phyloP scores from a whole-genome alignment of 1,140 invertebrate genomes.

The Drosophila persimilis region DNA sequence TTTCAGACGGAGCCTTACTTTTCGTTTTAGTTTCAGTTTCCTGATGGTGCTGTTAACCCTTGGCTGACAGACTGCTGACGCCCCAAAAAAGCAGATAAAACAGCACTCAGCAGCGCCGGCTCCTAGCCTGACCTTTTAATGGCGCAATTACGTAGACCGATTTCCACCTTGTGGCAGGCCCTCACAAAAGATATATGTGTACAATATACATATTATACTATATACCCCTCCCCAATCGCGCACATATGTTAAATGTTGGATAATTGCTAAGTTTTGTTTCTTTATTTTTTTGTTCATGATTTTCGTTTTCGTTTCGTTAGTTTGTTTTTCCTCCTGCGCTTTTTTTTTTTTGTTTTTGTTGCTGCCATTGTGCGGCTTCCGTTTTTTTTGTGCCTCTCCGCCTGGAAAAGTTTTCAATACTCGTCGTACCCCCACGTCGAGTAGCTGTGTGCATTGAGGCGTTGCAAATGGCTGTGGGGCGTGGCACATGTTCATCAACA shows the following conservation, averaged over 20 bases:
- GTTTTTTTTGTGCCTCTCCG: conserved; percentile 73
- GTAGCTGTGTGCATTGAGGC: conserved; percentile 75
- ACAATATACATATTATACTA: background rate
- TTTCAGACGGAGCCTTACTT: background rate
- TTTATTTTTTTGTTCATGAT: conserved; percentile 22
- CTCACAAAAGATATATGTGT: conserved; percentile 23
- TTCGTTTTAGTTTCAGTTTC: conserved; percentile 15
- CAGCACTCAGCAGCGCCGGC: conserved; percentile 1
- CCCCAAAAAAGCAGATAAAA: conserved; percentile 1
- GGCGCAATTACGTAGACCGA: conserved; percentile 44
- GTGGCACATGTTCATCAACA: conserved; percentile 75
- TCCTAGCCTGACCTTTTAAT: conserved; percentile 56
- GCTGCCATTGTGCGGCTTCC: conserved; percentile 63
- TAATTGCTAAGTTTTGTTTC: conserved; percentile 58
- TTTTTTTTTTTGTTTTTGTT: conserved; percentile 20
- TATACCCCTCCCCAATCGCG: conserved; percentile 13
- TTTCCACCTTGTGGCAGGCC: conserved; percentile 37
- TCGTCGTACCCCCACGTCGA: conserved; percentile 20
- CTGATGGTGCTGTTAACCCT: conserved; percentile 46
- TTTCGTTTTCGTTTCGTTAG: background rate
- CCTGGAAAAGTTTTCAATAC: conserved; percentile 67
- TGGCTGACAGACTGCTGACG: conserved; percentile 37
- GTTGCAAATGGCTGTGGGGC: conserved; percentile 72
- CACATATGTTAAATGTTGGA: conserved; percentile 33
- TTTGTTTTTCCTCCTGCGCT: too few relatives aligned